These are phyloP conservation scores for Andricus quercusramuli DNA, from an alignment of 2,888 invertebrate genomes.

Conservation along the genomic window DNA sequence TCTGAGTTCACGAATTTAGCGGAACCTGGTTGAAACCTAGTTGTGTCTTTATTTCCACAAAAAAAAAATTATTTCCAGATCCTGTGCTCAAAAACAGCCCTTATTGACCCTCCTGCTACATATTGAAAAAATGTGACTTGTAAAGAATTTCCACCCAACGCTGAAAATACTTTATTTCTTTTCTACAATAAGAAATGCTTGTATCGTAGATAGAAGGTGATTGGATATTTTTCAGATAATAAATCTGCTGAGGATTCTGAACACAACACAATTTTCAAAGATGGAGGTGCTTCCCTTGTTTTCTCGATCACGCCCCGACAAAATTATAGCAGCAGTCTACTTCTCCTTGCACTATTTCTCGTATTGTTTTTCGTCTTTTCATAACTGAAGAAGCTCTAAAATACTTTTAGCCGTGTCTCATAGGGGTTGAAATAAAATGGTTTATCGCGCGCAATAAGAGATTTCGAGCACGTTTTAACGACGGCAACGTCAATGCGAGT, in stretches of 20 bases:
- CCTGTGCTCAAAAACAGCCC: too few species aligned
- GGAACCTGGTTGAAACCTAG: too few species aligned
- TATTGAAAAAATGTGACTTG: too few species aligned
- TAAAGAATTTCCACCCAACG: too few species aligned
- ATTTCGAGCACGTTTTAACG: constrained; percentile 61
- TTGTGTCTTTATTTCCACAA: too few species aligned
- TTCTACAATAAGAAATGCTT: too few species aligned
- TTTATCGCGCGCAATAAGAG: constrained; percentile 64
- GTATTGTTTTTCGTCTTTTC: not conserved
- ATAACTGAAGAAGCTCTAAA: not conserved
- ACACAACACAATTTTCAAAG: not conserved
- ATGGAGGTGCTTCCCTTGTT: not conserved
- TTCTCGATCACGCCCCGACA: not conserved
- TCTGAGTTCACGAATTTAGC: too few species aligned
- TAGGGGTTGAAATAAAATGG: constrained; percentile 61
- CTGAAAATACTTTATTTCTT: too few species aligned
- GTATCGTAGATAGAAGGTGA: not conserved
- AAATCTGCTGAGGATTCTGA: constrained; percentile 2
- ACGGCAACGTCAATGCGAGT: constrained; percentile 59
- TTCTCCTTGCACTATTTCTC: not conserved
- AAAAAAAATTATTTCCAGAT: too few species aligned
- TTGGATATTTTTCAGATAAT: not conserved
- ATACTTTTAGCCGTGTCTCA: constrained; percentile 39
- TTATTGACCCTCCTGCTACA: too few species aligned
- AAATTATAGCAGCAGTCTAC: constrained; percentile 4